Conservation (phyloP, 2,797 vertebrate species). For the Neostethus bicornis region DNA sequence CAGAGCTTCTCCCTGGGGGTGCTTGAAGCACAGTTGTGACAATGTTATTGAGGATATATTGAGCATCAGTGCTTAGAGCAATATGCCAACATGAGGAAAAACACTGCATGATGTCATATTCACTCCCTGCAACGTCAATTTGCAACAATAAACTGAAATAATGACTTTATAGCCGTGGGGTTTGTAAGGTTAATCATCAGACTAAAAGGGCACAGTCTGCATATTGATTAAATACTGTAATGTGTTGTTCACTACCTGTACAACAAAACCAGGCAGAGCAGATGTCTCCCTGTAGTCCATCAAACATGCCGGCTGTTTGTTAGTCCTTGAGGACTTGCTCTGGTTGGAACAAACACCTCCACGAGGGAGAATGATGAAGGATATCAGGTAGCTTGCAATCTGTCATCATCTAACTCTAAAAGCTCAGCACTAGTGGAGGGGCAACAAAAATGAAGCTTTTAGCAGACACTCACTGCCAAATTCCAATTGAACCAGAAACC, state of each 20-base stretch:
- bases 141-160: slow-evolving; percentile 40
- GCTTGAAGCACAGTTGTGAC: slow-evolving; percentile 58
- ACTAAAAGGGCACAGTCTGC: slow-evolving; percentile 53
- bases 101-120: slow-evolving; percentile 16
- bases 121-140: slow-evolving; percentile 29
- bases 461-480: slow-evolving; percentile 72
- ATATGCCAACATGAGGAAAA: slow-evolving; percentile 34
- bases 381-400: slow-evolving; percentile 83
- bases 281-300: slow-evolving; percentile 78
- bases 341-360: slow-evolving; percentile 78
- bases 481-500: slow-evolving; percentile 75
- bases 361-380: slow-evolving; percentile 78
- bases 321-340: slow-evolving; percentile 75
- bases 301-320: slow-evolving; percentile 74
- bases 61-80: slow-evolving; percentile 45
- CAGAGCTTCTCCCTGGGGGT: slow-evolving; percentile 61
- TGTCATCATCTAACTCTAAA: slow-evolving; percentile 79
- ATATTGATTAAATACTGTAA: slow-evolving; percentile 63
- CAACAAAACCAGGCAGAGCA: slow-evolving; percentile 64
- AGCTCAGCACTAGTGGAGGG: slow-evolving; percentile 66
- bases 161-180: slow-evolving; percentile 33
- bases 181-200: slow-evolving; percentile 58
- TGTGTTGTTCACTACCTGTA: slow-evolving; percentile 59
- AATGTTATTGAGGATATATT: slow-evolving; percentile 56
- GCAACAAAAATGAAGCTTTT: slow-evolving; percentile 76